Evolutionary conservation across 1,140 invertebrate species (phyloP).

Genomic region (Intoshia linei): DNA sequence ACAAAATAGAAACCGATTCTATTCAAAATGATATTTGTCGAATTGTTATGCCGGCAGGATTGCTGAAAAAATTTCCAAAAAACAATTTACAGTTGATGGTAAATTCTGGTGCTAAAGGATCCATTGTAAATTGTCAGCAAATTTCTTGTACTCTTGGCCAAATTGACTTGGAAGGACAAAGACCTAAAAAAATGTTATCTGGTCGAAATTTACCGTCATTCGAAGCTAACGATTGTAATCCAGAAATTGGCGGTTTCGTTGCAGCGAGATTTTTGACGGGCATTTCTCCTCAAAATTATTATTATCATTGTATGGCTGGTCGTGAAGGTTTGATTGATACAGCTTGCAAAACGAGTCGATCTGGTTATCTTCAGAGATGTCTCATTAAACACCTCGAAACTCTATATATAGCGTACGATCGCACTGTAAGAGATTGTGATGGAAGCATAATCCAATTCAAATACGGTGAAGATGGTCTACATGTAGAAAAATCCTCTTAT

Average conservation of each 20-base stretch:
- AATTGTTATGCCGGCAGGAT: conserved; percentile 38
- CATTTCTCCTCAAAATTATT: conserved; percentile 79
- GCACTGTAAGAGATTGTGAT: conserved; percentile 71
- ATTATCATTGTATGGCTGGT: conserved; percentile 98
- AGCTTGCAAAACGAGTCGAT: conserved; percentile 55
- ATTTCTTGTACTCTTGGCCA: conserved; percentile 80
- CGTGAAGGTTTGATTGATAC: conserved; percentile 47
- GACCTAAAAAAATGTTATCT: conserved; percentile 66
- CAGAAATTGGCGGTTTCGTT: conserved; percentile 73
- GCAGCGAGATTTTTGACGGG: conserved; percentile 78
- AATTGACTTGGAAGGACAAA: conserved; percentile 82
- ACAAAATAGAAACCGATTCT: conserved; percentile 43
- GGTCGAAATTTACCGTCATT: conserved; percentile 71
- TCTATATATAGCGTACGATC: conserved; percentile 51
- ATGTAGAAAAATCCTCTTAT: conserved; percentile 52
- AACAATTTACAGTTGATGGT: conserved; percentile 95
- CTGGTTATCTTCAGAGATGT: conserved; percentile 84
- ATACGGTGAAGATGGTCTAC: conserved; percentile 92
- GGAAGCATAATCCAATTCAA: conserved; percentile 63
- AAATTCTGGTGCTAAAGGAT: conserved; percentile 82
- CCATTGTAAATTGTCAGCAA: conserved; percentile 68
- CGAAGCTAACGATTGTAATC: conserved; percentile 48
- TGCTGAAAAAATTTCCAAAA: conserved; percentile 50
- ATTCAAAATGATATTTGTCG: conserved; percentile 49
- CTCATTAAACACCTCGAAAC: conserved; percentile 90